A percentile compares a stretch with the other conserved stretches of the same genome.
phyloP scores from a whole-genome alignment of 2,797 vertebrate species.

The Onychomys leucogaster region DNA sequence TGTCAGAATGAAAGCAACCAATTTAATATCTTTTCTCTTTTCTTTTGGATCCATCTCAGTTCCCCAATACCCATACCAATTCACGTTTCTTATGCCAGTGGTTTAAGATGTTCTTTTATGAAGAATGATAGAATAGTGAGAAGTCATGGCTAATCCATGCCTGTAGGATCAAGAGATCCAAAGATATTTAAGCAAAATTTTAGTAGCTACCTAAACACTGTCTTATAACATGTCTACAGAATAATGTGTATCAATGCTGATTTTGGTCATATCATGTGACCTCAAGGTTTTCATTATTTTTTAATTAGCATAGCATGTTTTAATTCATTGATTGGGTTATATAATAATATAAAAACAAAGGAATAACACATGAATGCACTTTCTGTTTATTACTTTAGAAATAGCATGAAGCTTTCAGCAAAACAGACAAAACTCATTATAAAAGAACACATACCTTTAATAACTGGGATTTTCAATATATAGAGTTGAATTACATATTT shows the following conservation, averaged over 20 bases:
- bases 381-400: conserved; percentile 45
- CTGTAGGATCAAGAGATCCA: neutral
- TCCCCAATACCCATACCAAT: neutral
- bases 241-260: neutral
- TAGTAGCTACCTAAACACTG: neutral
- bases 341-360: neutral
- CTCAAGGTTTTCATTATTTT: neutral
- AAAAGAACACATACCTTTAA: neutral
- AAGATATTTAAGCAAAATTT: neutral
- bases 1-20: neutral
- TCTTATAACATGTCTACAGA: neutral
- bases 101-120: neutral
- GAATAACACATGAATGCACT: neutral
- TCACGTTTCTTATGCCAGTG: neutral
- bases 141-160: neutral
- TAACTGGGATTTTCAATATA: neutral
- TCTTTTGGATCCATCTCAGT: neutral
- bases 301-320: neutral
- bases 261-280: neutral
- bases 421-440: neutral
- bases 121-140: neutral
- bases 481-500: neutral
- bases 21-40: neutral
- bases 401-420: neutral
- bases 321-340: neutral